These are phyloP conservation scores for Melanotaenia parkinsoni DNA, from an alignment of 2,797 vertebrate genomes.

Conservation along the genomic window DNA sequence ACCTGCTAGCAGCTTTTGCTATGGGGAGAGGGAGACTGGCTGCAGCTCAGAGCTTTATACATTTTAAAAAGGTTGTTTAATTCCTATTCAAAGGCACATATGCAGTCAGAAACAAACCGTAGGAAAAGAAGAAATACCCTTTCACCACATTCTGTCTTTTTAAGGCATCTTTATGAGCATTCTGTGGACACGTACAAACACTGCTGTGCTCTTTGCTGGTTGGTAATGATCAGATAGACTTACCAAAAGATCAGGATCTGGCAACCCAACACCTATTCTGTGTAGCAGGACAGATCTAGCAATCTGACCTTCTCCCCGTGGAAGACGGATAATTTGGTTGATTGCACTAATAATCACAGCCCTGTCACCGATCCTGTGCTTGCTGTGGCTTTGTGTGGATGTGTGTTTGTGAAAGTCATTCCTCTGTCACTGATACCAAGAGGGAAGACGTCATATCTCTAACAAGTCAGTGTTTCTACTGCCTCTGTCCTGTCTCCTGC, in stretches of 20 bases:
- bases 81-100: slow-evolving; percentile 56
- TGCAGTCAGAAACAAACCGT: slow-evolving; percentile 44
- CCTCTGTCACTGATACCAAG: slow-evolving; percentile 67
- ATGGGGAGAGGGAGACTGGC: slow-evolving; percentile 53
- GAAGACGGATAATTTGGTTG: slow-evolving; percentile 80
- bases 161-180: slow-evolving; percentile 28
- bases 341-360: slow-evolving; percentile 82
- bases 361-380: slow-evolving; percentile 72
- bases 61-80: slow-evolving; percentile 66
- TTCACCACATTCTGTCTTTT: slow-evolving; percentile 41
- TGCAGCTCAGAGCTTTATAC: slow-evolving; percentile 61
- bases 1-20: slow-evolving; percentile 67
- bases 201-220: slow-evolving; percentile 39
- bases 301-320: slow-evolving; percentile 71
- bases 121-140: slow-evolving; percentile 35
- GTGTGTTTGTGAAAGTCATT: slow-evolving; percentile 52
- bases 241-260: slow-evolving; percentile 79
- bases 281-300: slow-evolving; percentile 69
- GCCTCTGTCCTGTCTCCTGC: slow-evolving; percentile 82
- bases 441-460: slow-evolving; percentile 71
- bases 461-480: slow-evolving; percentile 88
- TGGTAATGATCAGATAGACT: slow-evolving; percentile 71
- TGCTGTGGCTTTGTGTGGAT: slow-evolving; percentile 34
- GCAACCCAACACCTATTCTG: slow-evolving; percentile 77
- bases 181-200: slow-evolving; percentile 7